A percentile compares a stretch with the other conserved stretches of the same genome.
Conservation (phyloP, 2,113 vertebrate genomes). For the Neolamprologus variostigma region DNA sequence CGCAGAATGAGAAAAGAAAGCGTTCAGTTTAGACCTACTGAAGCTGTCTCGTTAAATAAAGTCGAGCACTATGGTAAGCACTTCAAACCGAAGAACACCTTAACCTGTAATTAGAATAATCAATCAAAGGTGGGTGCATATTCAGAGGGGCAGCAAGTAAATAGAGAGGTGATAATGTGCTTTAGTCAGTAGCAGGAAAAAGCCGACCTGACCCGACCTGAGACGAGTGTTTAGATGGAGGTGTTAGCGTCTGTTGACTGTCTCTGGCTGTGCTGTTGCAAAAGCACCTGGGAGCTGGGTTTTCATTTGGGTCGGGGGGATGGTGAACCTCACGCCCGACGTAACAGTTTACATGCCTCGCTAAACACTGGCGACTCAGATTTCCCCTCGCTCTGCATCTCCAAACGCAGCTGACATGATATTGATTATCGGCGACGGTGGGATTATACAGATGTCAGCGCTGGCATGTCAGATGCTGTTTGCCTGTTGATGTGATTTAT, state of each 20-base stretch:
- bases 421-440: background rate
- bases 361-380: background rate
- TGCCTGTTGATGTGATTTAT: background rate
- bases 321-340: background rate
- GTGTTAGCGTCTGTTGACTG: background rate
- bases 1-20: conserved; percentile 4
- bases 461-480: background rate
- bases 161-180: background rate
- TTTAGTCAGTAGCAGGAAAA: background rate
- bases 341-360: conserved; percentile 2
- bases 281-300: conserved; percentile 9
- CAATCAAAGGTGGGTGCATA: background rate
- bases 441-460: conserved; percentile 1
- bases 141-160: background rate
- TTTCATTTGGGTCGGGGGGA: background rate
- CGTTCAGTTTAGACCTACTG: background rate
- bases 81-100: background rate
- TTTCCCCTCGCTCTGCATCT: background rate
- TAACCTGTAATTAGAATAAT: conserved; percentile 18
- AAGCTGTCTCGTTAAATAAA: conserved; percentile 16
- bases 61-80: background rate
- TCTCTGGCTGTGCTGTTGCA: background rate
- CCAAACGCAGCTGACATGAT: background rate
- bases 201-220: conserved; percentile 3
- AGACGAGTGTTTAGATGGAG: background rate